Conservation (phyloP, 2,888 invertebrate genomes). For the Pyrgus malvae region DNA sequence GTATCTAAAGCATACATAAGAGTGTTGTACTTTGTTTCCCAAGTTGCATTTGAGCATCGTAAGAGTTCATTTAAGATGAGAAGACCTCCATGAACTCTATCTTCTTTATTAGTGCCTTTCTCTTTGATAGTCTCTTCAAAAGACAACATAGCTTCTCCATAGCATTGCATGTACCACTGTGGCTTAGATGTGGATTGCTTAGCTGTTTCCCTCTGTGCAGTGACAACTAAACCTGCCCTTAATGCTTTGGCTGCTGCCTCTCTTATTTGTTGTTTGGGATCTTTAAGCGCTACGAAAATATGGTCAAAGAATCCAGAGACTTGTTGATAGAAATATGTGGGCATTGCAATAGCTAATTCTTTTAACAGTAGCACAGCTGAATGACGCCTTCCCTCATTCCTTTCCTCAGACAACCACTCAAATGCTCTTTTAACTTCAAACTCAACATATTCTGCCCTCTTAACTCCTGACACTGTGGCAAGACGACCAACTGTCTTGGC, state of each 20-base stretch:
- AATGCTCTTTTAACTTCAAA: slow-evolving; percentile 98
- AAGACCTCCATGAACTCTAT: slow-evolving; percentile 95
- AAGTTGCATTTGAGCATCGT: slow-evolving; percentile 92
- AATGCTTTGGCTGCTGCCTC: slow-evolving; percentile 97
- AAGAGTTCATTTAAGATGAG: slow-evolving; percentile 96
- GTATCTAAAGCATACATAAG: slow-evolving; percentile 83
- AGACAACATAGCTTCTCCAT: slow-evolving; percentile 92
- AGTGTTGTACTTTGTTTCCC: slow-evolving; percentile 91
- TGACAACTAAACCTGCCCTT: slow-evolving; percentile 96
- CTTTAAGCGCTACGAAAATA: slow-evolving; percentile 94
- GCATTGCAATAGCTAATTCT: slow-evolving; percentile 97
- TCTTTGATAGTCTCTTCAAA: slow-evolving; percentile 88
- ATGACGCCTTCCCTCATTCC: slow-evolving; percentile 95
- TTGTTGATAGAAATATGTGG: slow-evolving; percentile 98
- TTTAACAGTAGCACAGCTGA: slow-evolving; percentile 95
- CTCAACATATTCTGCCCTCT: slow-evolving; percentile 98
- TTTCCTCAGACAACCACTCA: slow-evolving; percentile 96
- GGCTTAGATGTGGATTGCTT: slow-evolving; percentile 94
- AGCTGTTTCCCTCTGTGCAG: slow-evolving; percentile 97
- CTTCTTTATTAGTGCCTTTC: slow-evolving; percentile 92
- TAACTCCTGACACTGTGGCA: slow-evolving; percentile 94
- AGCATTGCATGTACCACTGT: slow-evolving; percentile 96
- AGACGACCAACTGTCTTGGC: slow-evolving; percentile 97
- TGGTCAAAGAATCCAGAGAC: slow-evolving; percentile 96
- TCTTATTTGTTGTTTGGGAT: slow-evolving; percentile 94